phyloP scores from a whole-genome alignment of 2,888 invertebrate species.

The Lochmaea capreae region DNA sequence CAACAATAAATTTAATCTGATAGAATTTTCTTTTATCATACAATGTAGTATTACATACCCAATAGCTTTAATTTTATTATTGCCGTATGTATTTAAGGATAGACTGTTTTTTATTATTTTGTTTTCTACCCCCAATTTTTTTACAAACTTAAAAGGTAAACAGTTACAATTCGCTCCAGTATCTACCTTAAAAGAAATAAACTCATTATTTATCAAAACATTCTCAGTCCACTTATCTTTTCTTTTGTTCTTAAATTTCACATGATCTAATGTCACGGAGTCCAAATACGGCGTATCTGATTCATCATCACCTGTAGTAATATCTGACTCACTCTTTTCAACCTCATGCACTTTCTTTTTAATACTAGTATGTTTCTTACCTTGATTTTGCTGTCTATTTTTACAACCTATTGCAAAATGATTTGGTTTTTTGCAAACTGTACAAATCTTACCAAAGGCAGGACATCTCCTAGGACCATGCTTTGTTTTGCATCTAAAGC shows the following conservation, averaged over 20 bases:
- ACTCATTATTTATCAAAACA: conserved; percentile 28
- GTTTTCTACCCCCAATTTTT: neutral
- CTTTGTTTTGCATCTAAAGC: too few relatives aligned
- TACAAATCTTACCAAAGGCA: conserved; percentile 41
- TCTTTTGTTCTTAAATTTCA: neutral
- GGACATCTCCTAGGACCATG: conserved; percentile 31
- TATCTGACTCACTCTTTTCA: too few relatives aligned
- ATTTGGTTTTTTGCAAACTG: conserved; percentile 38
- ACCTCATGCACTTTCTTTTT: neutral
- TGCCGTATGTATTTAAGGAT: conserved; percentile 29
- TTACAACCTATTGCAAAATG: conserved; percentile 42
- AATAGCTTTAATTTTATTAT: conserved; percentile 31
- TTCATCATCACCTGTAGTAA: too few relatives aligned
- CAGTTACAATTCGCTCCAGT: conserved; percentile 32
- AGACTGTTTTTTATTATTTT: conserved; percentile 12
- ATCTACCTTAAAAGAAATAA: conserved; percentile 32
- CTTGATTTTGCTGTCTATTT: conserved; percentile 4
- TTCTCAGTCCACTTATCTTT: conserved; percentile 26
- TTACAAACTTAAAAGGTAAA: too few relatives aligned
- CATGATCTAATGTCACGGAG: neutral
- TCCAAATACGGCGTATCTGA: too few relatives aligned
- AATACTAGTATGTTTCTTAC: too few relatives aligned
- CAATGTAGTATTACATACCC: conserved; percentile 30
- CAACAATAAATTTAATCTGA: too few relatives aligned
- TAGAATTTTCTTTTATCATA: conserved; percentile 24